Evolutionary conservation across 37 sponge, comb jelly and placozoan species (phyloP), one percentile per base, ranked within the genome.

Genomic region (Chondrilla cf. caribensis): DNA sequence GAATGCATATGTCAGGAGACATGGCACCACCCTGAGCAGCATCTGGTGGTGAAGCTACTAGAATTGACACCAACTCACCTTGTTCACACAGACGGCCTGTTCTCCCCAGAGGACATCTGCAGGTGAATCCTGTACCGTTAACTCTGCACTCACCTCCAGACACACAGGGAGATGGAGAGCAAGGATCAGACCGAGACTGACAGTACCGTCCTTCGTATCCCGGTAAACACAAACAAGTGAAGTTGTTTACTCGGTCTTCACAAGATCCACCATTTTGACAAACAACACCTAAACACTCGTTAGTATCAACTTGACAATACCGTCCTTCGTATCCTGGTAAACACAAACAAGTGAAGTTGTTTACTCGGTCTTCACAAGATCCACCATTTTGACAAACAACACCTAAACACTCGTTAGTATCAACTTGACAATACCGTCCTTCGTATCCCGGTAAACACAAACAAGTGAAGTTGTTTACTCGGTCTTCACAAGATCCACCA

Each of bases 191-290:
- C 8, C 17, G 80, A 0, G 75, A 28, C 55, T 92, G 86, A 85
- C 93, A 92, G 60, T 78, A 75, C 5, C 22, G 31, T 15, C 93
- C 89, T 25, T 32, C 41, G 66, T 60, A 92, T 0, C 86, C 86
- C 70, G 38, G 43, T 15, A 73, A 41, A 72, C 93, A 92, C 1
- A 35, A 17, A 68, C 93, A 92, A 21, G 58, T 57, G 54, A 86
- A 92, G 25, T 82, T 78, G 2, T 15, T 47, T 0, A 38, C 78
- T 19, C 25, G 25, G 22, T 86, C 79, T 18, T 59, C 58, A 41
- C 93, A 92, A 2, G 58, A 62, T 1, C 84, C 93, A 54, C 89
- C 93, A 83, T 92, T 92, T 11, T 84, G 87, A 58, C 86, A 84
- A 47, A 84, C 70, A 24, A 42, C 57, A 80, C 11, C 51, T 2